A percentile compares a stretch with the other conserved stretches of the same genome.
These are phyloP conservation scores for Metaphire vulgaris DNA, from an alignment of 1,140 invertebrate species.

Conservation along the genomic window DNA sequence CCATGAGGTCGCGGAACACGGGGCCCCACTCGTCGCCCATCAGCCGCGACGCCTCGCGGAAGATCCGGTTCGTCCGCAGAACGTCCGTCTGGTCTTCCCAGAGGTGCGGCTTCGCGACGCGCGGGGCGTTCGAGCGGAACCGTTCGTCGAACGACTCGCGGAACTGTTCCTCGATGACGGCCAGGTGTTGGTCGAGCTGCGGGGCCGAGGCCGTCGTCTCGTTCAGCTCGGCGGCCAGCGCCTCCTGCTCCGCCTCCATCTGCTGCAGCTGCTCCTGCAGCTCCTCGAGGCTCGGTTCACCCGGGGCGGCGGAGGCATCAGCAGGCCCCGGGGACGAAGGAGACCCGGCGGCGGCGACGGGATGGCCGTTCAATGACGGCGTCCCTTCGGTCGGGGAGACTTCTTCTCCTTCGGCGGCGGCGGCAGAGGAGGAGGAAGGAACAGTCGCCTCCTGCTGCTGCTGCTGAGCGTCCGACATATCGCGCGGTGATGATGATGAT, in stretches of 20 bases:
- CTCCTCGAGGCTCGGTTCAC: not conserved
- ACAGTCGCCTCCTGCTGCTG: too few relatives aligned
- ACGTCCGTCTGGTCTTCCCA: slow-evolving; percentile 19
- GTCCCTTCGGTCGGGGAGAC: too few relatives aligned
- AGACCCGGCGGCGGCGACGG: too few relatives aligned
- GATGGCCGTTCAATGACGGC: too few relatives aligned
- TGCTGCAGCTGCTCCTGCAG: not conserved
- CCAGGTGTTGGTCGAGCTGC: slow-evolving; percentile 12
- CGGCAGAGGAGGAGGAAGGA: too few relatives aligned
- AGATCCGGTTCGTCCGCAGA: slow-evolving; percentile 21
- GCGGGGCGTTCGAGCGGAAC: not conserved
- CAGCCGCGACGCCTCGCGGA: slow-evolving; percentile 25
- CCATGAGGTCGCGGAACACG: slow-evolving; percentile 23
- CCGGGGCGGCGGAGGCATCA: not conserved
- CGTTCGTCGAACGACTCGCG: slow-evolving; percentile 12
- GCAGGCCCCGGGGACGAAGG: too few relatives aligned
- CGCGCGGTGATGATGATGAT: too few relatives aligned
- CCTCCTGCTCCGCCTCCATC: not conserved
- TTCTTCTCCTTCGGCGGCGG: too few relatives aligned
- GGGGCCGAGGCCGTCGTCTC: not conserved
- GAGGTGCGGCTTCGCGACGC: not conserved
- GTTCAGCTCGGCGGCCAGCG: not conserved
- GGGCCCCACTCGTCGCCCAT: slow-evolving; percentile 27
- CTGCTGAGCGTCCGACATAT: too few relatives aligned
- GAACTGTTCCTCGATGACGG: slow-evolving; percentile 19